Evolutionary conservation across 1,140 invertebrate species (phyloP).

Genomic region (Drosophila chauvacae): DNA sequence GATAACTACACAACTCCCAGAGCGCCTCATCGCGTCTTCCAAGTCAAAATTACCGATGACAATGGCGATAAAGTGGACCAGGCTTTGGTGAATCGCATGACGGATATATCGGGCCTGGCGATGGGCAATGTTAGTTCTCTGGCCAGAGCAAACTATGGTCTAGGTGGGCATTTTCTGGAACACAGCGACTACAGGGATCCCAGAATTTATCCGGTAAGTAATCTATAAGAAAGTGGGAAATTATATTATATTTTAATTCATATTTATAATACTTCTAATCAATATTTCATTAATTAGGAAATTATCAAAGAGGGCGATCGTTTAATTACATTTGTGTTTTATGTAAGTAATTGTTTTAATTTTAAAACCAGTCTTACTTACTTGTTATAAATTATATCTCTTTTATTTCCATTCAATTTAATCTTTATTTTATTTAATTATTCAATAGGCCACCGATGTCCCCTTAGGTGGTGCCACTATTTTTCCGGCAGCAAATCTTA

Average conservation of each 20-base stretch:
- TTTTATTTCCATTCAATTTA: not conserved
- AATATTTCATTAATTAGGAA: slow-evolving; percentile 1
- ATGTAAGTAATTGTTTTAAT: slow-evolving; percentile 17
- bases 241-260: not conserved
- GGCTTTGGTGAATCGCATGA: slow-evolving; percentile 27
- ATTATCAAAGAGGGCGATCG: slow-evolving; percentile 15
- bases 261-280: not conserved
- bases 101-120: slow-evolving; percentile 31
- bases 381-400: not conserved
- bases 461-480: slow-evolving; percentile 36
- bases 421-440: no score
- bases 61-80: slow-evolving; percentile 24
- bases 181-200: slow-evolving; percentile 38
- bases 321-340: slow-evolving; percentile 40
- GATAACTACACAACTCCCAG: slow-evolving; percentile 17
- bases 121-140: slow-evolving; percentile 3
- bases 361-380: no score
- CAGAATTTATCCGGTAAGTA: slow-evolving; percentile 15
- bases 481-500: slow-evolving; percentile 25
- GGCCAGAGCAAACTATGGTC: slow-evolving; percentile 36
- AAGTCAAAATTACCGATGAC: slow-evolving; percentile 8
- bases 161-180: slow-evolving; percentile 37
- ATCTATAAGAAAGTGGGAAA: not conserved
- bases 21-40: slow-evolving; percentile 1
- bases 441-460: slow-evolving; percentile 27